A percentile compares a stretch with the other conserved stretches of the same genome.
Conservation (phyloP, 2,888 invertebrate genomes). For the Cyclophora punctaria region DNA sequence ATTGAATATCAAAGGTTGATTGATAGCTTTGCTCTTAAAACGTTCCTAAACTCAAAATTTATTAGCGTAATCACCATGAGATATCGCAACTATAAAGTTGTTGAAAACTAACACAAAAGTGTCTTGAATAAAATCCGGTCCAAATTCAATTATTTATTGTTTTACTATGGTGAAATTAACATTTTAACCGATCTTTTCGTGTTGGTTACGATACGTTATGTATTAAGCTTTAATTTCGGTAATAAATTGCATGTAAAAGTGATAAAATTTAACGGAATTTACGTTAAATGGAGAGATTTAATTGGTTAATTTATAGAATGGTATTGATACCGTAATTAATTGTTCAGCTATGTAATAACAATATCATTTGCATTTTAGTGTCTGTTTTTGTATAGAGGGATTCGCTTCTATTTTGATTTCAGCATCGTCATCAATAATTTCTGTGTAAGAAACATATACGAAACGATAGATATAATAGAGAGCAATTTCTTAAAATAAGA, state of each 20-base stretch:
- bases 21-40: slow-evolving; percentile 53
- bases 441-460: too few relatives aligned
- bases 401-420: neutral
- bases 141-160: slow-evolving; percentile 15
- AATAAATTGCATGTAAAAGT: slow-evolving; percentile 15
- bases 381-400: slow-evolving; percentile 34
- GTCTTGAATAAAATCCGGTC: slow-evolving; percentile 10
- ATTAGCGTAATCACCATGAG: slow-evolving; percentile 38
- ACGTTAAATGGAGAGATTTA: slow-evolving; percentile 41
- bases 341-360: slow-evolving; percentile 40
- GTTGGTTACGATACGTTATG: too few relatives aligned
- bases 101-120: slow-evolving; percentile 18
- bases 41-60: slow-evolving; percentile 31
- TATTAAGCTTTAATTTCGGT: slow-evolving; percentile 12
- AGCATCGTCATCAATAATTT: too few relatives aligned
- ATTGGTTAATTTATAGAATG: slow-evolving; percentile 45
- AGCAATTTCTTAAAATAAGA: too few relatives aligned
- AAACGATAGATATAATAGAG: too few relatives aligned
- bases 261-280: slow-evolving; percentile 35
- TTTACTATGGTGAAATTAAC: slow-evolving; percentile 11
- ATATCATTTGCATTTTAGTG: slow-evolving; percentile 45
- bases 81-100: slow-evolving; percentile 19
- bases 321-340: slow-evolving; percentile 42
- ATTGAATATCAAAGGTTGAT: slow-evolving; percentile 69
- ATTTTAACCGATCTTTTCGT: too few relatives aligned